Evolutionary conservation across 2,797 vertebrate genomes (phyloP), one percentile per base, ranked within the genome.

Genomic region (Cossypha heuglini): DNA sequence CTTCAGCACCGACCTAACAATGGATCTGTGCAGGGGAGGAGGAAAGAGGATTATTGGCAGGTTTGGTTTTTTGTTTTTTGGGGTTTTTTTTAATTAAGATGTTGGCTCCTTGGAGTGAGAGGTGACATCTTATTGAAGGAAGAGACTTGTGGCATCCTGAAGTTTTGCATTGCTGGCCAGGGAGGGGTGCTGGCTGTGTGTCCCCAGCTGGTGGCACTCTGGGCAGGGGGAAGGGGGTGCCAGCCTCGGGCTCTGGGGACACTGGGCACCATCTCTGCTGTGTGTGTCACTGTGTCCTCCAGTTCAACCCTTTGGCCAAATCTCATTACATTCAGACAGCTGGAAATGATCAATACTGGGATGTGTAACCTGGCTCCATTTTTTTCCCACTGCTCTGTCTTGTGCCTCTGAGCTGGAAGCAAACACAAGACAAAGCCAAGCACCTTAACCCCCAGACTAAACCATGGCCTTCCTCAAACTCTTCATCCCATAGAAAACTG

Each of bases 251-350:
- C 12, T 26, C 16, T 13, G 54, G 24, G 25, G 11, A 40, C 8
- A 19, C 0, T 38, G 33, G 29, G 4, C 22, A 28, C 25, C 1
- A 0, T 15, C 21, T 40, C 42, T 69, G 71, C 37, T 38, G 14
- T 38, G 38, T 57, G 28, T 52, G 8, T 33, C 14, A 4, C 29
- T 3, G 26, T 22, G 58, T 67, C 40, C 57, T 59, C 13, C 20
- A 52, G 31, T 11, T 29, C 18, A 33, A 14, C 3, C 10, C 13
- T 74, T 48, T 38, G 61, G 18, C 38, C 38, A 35, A 0, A 28
- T 21, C 28, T 57, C 26, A 0, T 21, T 9, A 0, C 9, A 5
- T n/a, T 42, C 22, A n/a, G 22, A 7, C 24, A 40, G n/a, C 46
- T 59, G 64, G 37, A 42, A 40, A 26, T 22, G 46, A 20, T 7